Evolutionary conservation across 2,113 vertebrate genomes (phyloP), one percentile per base, ranked within the genome.

Genomic region (Cnemophilus loriae): DNA sequence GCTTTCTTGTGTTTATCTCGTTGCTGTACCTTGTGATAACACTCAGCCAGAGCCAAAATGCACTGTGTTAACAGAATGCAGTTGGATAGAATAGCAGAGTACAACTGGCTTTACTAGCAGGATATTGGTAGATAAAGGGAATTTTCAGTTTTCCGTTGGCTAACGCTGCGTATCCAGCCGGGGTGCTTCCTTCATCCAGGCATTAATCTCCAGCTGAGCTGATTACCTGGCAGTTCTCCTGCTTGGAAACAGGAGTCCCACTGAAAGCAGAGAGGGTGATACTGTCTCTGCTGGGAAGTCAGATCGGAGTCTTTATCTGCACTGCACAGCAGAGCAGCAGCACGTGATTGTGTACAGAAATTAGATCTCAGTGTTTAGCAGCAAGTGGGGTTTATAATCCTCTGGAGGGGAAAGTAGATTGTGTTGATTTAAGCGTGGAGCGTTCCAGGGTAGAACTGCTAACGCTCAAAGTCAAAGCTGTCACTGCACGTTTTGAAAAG

Each of bases 91-190:
- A 20, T 52, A 47, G 14, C 79, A n/a, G 6, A 60, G 71, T 10
- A 52, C 88, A 73, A 52, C 16, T 85, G 90, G 67, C 90, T 95
- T 94, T 89, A 39, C 87, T 76, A 8, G 89, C 87, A 82, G 91
- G 91, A 56, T 67, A 13, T 47, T 64, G 79, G 79, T 63, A 90
- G 97, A 94, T 95, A 96, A 96, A 94, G 78, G 79, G 94, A 87
- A 87, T 75, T 85, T 56, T 80, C 79, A 24, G 46, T 41, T 82
- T 75, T 47, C 73, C 90, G 17, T 87, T 41, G 8, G 84, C 93
- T 85, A 30, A 30, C 69, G 1, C 69, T 33, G 88, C 17, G 2
- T 15, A 26, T 26, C 23, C 82, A 95, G 88, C 73, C 71, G 39
- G 95, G 71, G 23, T 20, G 32, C 73, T 74, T 35, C 44, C 94